Percentiles rank a stretch among this genome's conserved stretches.
phyloP scores from a whole-genome alignment of 2,888 invertebrate genomes.

The Saturnia japonica region DNA sequence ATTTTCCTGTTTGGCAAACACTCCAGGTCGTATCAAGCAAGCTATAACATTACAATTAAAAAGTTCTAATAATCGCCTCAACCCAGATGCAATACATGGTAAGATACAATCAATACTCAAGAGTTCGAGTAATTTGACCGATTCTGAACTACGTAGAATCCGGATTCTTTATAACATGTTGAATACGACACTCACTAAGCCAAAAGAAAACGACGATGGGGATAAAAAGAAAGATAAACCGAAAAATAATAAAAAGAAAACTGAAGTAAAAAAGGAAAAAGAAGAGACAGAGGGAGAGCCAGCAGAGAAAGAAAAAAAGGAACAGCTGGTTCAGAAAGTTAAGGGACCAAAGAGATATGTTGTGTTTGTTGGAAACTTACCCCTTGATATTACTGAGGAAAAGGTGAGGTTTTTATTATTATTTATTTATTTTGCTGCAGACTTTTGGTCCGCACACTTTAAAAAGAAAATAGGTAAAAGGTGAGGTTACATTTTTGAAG shows the following conservation, averaged over 20 bases:
- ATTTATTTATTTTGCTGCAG: too few species aligned
- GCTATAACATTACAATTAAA: slow-evolving; percentile 53
- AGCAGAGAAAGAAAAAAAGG: slow-evolving; percentile 25
- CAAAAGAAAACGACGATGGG: slow-evolving; percentile 22
- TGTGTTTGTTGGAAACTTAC: slow-evolving; percentile 73
- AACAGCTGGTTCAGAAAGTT: slow-evolving; percentile 21
- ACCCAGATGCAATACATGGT: slow-evolving; percentile 64
- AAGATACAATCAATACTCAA: slow-evolving; percentile 59
- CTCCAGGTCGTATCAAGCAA: slow-evolving; percentile 64
- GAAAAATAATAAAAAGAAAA: slow-evolving; percentile 19
- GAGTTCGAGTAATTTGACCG: slow-evolving; percentile 42
- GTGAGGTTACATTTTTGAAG: too few species aligned
- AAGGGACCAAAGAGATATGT: slow-evolving; percentile 74
- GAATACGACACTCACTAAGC: slow-evolving; percentile 40
- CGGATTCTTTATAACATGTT: slow-evolving; percentile 70
- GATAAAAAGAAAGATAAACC: slow-evolving; percentile 31
- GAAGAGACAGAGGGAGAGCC: slow-evolving; percentile 23
- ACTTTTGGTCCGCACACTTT: neutral
- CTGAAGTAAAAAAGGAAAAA: slow-evolving; percentile 24
- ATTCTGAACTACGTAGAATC: slow-evolving; percentile 60
- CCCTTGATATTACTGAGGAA: slow-evolving; percentile 58
- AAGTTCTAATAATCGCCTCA: slow-evolving; percentile 49
- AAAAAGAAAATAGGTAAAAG: too few species aligned
- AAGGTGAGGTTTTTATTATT: slow-evolving; percentile 44
- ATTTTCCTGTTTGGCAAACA: neutral